Base-by-base conservation (phyloP, 64 coral and sea anemone genomes). In the Montipora efflorescens region DNA sequence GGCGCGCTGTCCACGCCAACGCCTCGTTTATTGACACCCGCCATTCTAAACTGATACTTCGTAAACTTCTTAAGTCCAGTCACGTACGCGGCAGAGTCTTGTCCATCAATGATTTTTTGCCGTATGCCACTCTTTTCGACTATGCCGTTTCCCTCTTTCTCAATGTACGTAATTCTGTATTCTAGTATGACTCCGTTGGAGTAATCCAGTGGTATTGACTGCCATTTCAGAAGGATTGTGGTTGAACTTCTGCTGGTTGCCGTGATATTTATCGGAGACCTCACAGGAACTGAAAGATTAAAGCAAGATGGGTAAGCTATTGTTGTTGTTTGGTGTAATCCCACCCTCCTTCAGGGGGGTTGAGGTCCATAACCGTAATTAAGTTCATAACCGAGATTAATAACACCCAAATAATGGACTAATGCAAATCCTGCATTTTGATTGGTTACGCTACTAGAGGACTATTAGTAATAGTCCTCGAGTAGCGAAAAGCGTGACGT, bases 31-130 rank as follows among this genome's bases (percentile, higher is more conserved):
- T 97, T 97, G 15, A 71, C 62, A 43, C 83, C 96, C 21, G 96
- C 96, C 47, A 97, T 90, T 88, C 96, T 71, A 43, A 97, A 92
- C 70, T 88, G 83, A 82, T 97, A 97, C 11, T 84, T 89, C 2
- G 96, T 92, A n/a, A 92, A 97, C 58, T 59, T 90, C n/a, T 92
- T 57, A 48, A 97, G 52, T 4, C 73, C 90, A 19, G 51, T 74
- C 2, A 97, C 77, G 9, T 84, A 22, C 67, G 59, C 22, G 14
- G 45, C 44, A 19, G 90, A 75, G 25, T 86, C 59, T 72, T 83
- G 83, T 22, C 78, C 80, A 19, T 70, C 73, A 49, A 89, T 51
- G 4, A 84, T 46, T 59, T 43, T 83, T 72, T 83, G 55, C 58
- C 28, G 77, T 5, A 28, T 14, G 8, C 58, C 66, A 52, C 45